Base-by-base conservation (phyloP, 1,140 invertebrate genomes). In the Camponotus floridanus region DNA sequence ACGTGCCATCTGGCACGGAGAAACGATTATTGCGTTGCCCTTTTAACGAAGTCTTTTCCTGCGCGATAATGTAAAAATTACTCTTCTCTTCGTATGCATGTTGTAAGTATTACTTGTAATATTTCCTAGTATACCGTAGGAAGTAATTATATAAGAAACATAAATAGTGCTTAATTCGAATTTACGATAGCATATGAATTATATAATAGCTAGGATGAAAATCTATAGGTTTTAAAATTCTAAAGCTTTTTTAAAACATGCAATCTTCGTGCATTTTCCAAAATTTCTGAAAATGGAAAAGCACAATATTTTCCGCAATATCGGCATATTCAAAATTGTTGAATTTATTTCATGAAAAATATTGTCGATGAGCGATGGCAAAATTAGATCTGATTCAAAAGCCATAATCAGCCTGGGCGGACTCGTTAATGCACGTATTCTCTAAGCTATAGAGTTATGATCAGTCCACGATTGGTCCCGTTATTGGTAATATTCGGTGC, bases 401-500 rank as follows among this genome's bases (percentile, higher is more conserved):
- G 55, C 39, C 55, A 61, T 48, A 48, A 39, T 70, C 48, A 42
- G 39, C 21, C 39, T 7, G 48, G 51, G 51, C 67, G 67, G 21
- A 55, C 70, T 74, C 68, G 79, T 73, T 83, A 83, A 83, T 83
- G 79, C 31, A 73, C n/a, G 68, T 48, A 73, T 61, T 73, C 31
- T 83, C 31, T n/a, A 61, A 26, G 67, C 55, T 74, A 74, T 61
- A 59, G 51, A 65, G 79, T 86, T 79, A 86, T 42, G 84, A 78
- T 76, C 81, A 55, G 33, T 85, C 45, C 45, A 48, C 73, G 59
- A 85, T 85, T 78, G 59, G 59, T 85, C 73, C 61, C 70, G 81
- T 78, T 78, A 85, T 78, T 78, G 81, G 73, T 78, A 78, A 78
- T 85, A 67, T 78, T 78, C 61, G 73, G 59, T 55, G 45, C 73